Conservation (phyloP, 1,140 invertebrate genomes). For the Dendroctonus valens region DNA sequence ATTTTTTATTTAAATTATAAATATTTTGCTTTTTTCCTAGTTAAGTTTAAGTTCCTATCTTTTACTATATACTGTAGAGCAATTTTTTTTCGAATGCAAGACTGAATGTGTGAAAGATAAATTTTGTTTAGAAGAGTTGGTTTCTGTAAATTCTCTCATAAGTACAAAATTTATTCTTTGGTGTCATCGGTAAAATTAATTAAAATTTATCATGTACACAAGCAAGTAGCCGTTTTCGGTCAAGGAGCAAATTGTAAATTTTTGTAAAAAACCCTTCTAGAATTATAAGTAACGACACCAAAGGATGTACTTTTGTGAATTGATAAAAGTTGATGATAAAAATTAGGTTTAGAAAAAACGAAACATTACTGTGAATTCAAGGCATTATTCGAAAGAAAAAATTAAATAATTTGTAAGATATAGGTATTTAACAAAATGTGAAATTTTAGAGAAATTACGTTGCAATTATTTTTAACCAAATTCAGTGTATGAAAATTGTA, state of each 20-base stretch:
- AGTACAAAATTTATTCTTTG: conserved; percentile 13
- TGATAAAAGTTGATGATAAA: conserved; percentile 13
- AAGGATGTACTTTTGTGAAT: conserved; percentile 24
- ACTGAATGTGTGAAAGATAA: conserved; percentile 30
- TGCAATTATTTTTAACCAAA: conserved; percentile 46
- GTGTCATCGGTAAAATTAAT: conserved; percentile 1
- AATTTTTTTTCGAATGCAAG: conserved; percentile 34
- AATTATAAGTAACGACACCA: conserved; percentile 2
- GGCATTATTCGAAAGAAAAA: conserved; percentile 40
- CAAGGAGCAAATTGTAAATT: conserved; percentile 22
- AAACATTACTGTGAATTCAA: conserved; percentile 45
- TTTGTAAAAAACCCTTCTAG: conserved; percentile 1
- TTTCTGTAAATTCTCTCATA: conserved; percentile 25
- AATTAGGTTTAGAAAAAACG: conserved; percentile 24
- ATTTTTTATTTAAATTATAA: conserved; percentile 45
- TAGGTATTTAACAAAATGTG: conserved; percentile 41
- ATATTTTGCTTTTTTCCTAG: conserved; percentile 42
- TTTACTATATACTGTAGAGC: conserved; percentile 42
- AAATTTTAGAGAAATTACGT: conserved; percentile 40
- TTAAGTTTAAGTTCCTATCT: conserved; percentile 47
- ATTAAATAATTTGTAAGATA: conserved; percentile 45
- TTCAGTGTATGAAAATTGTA: conserved; percentile 49
- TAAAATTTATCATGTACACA: conserved; percentile 12
- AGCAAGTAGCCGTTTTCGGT: not conserved
- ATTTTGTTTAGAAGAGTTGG: conserved; percentile 14